Conservation (phyloP, 2,888 invertebrate genomes). For the Polia nebulosa region DNA sequence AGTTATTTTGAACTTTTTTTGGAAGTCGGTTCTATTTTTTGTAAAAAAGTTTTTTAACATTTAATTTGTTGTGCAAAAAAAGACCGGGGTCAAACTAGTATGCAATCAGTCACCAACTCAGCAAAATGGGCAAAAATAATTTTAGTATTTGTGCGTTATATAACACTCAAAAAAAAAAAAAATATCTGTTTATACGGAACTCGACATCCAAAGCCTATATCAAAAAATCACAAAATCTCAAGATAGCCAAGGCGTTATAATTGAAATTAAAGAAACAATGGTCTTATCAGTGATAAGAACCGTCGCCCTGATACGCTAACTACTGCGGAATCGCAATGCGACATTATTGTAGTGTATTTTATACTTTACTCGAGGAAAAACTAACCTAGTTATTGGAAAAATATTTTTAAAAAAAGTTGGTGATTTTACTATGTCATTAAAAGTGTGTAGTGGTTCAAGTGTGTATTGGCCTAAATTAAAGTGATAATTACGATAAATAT, state of each 20-base stretch:
- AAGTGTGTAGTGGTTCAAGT: not conserved
- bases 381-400: not conserved
- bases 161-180: too few relatives aligned
- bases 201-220: slow-evolving; percentile 11
- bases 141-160: too few relatives aligned
- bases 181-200: slow-evolving; percentile 36
- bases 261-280: slow-evolving; percentile 67
- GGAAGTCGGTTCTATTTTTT: too few relatives aligned
- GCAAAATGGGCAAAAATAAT: too few relatives aligned
- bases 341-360: slow-evolving; percentile 41
- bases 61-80: too few relatives aligned
- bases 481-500: not conserved
- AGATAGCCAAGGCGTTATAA: slow-evolving; percentile 53
- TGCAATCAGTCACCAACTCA: too few relatives aligned
- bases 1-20: too few relatives aligned
- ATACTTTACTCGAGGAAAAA: slow-evolving; percentile 16
- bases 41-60: too few relatives aligned
- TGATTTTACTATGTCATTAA: not conserved
- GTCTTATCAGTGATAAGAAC: slow-evolving; percentile 65
- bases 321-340: slow-evolving; percentile 57
- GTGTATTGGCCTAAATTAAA: not conserved
- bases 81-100: too few relatives aligned
- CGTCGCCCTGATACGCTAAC: slow-evolving; percentile 35
- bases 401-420: rapidly evolving
- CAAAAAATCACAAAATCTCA: slow-evolving; percentile 47